Evolutionary conservation across 37 sponge, comb jelly and placozoan genomes (phyloP).

Genomic region (Theonella swinhoei): DNA sequence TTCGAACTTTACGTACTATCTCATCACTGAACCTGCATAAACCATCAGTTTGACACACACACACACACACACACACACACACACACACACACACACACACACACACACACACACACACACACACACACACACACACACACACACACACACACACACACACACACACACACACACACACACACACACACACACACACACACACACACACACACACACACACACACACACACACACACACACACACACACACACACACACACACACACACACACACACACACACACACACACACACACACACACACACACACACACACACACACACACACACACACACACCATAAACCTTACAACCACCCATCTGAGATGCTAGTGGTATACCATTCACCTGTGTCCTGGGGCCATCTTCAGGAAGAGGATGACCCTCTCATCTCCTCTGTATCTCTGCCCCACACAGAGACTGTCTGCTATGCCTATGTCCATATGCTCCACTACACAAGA

Average conservation of each 20-base stretch:
- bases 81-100: neutral
- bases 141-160: too few species aligned
- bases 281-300: too few species aligned
- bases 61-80: neutral
- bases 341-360: too few species aligned
- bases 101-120: neutral
- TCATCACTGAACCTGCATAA: conserved; percentile 70
- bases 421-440: conserved; percentile 92
- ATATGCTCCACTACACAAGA: conserved; percentile 74
- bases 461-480: conserved; percentile 75
- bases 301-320: too few species aligned
- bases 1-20: conserved; percentile 63
- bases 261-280: too few species aligned
- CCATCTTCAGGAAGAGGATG: conserved; percentile 93
- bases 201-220: too few species aligned
- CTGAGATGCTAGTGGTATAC: neutral
- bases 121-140: too few species aligned
- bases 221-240: too few species aligned
- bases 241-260: too few species aligned
- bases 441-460: conserved; percentile 93
- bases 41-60: neutral
- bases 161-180: too few species aligned
- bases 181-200: too few species aligned
- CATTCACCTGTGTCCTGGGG: conserved; percentile 53
- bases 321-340: too few species aligned